Conservation (phyloP, 2,113 vertebrate species). For the Aegithalos caudatus region DNA sequence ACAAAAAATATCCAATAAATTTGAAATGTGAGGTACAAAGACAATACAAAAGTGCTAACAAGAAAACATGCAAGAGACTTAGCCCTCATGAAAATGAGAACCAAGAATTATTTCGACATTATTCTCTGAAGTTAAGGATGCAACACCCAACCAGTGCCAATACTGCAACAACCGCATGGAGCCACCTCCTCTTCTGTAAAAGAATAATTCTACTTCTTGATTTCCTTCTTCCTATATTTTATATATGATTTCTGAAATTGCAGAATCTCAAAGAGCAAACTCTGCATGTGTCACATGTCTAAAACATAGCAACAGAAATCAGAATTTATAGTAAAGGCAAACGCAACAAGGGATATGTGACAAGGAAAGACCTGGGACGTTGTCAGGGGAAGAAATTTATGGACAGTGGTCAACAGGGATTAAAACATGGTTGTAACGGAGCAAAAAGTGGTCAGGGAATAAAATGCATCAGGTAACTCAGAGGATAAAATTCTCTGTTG, state of each 20-base stretch:
- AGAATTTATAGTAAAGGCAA: not conserved
- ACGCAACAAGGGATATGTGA: fast-evolving
- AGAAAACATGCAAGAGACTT: not conserved
- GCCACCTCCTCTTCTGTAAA: not conserved
- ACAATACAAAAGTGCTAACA: not conserved
- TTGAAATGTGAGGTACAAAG: not conserved
- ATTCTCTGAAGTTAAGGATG: not conserved
- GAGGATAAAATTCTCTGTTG: not conserved
- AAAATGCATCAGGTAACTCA: not conserved
- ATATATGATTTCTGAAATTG: not conserved
- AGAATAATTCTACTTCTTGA: not conserved
- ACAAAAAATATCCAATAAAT: not conserved
- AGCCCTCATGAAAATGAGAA: not conserved
- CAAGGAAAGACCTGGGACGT: not conserved
- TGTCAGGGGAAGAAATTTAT: not conserved
- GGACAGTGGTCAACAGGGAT: not conserved
- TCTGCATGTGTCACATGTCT: fast-evolving
- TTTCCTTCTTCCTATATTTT: not conserved
- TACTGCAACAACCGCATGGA: not conserved
- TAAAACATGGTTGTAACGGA: not conserved
- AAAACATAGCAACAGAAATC: not conserved
- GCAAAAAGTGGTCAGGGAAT: not conserved
- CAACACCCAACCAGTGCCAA: not conserved
- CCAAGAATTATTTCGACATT: not conserved
- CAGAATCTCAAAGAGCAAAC: not conserved